phyloP scores from a whole-genome alignment of 2,797 vertebrate genomes.

The Phataginus tricuspis region DNA sequence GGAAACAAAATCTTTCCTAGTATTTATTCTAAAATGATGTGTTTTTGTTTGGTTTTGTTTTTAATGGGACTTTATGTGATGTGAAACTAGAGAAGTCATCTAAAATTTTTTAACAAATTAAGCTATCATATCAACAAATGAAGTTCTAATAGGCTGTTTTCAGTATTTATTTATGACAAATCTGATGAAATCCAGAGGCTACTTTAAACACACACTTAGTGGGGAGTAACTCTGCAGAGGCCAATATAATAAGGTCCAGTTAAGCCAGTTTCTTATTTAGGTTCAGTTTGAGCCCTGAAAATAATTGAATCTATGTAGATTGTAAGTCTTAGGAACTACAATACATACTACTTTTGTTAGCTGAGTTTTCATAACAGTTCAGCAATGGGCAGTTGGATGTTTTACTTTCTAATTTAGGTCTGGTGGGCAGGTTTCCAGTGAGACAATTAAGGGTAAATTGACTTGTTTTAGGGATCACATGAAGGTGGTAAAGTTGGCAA shows the following conservation, averaged over 20 bases:
- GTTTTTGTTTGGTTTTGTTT: background rate
- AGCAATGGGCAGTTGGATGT: background rate
- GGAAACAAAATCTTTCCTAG: background rate
- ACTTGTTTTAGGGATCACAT: background rate
- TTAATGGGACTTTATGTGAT: background rate
- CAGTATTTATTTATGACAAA: background rate
- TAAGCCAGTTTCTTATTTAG: background rate
- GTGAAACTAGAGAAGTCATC: background rate
- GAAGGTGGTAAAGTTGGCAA: background rate
- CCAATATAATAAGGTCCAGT: background rate
- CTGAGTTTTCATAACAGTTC: background rate
- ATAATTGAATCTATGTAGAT: background rate
- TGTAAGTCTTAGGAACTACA: background rate
- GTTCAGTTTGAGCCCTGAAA: background rate
- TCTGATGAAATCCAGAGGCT: background rate
- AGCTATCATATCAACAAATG: background rate
- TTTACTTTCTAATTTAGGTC: background rate
- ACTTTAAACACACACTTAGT: background rate
- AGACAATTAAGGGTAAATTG: background rate
- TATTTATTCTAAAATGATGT: background rate
- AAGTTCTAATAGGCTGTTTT: background rate
- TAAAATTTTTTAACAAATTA: background rate
- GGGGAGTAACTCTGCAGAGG: background rate
- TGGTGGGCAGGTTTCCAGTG: background rate
- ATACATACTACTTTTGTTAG: background rate